Evolutionary conservation across 2,113 vertebrate genomes (phyloP).

Genomic region (Harpagus bidentatus): DNA sequence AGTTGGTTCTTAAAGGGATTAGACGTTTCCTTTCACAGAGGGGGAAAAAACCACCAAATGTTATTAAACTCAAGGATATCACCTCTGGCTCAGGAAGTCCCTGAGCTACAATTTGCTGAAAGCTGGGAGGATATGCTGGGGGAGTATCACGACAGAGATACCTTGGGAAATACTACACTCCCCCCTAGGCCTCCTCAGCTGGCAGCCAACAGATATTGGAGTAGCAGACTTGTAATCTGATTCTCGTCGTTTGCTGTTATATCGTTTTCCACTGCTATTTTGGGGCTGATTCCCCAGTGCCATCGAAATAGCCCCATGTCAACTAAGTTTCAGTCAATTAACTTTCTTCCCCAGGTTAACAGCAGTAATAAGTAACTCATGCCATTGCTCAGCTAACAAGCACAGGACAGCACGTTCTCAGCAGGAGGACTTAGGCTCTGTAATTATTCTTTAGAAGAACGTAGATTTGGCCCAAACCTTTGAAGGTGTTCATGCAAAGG

Average conservation of each 20-base stretch:
- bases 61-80: slow-evolving; percentile 24
- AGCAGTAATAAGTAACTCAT: not conserved
- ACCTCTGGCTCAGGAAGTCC: slow-evolving; percentile 20
- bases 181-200: not conserved
- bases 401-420: not conserved
- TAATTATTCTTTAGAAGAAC: not conserved
- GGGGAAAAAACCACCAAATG: not conserved
- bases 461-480: not conserved
- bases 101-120: slow-evolving; percentile 47
- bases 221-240: not conserved
- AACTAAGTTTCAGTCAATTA: not conserved
- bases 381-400: not conserved
- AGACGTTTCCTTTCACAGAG: slow-evolving; percentile 10
- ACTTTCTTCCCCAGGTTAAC: not conserved
- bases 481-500: not conserved
- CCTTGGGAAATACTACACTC: not conserved
- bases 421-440: not conserved
- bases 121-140: not conserved
- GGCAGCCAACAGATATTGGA: not conserved
- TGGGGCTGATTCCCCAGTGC: not conserved
- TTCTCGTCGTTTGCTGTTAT: not conserved
- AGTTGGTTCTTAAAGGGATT: not conserved
- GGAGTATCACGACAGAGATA: not conserved
- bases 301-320: not conserved
- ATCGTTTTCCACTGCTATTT: not conserved